Base-by-base conservation (phyloP, 2,888 invertebrate species). In the Aphrophora alni region DNA sequence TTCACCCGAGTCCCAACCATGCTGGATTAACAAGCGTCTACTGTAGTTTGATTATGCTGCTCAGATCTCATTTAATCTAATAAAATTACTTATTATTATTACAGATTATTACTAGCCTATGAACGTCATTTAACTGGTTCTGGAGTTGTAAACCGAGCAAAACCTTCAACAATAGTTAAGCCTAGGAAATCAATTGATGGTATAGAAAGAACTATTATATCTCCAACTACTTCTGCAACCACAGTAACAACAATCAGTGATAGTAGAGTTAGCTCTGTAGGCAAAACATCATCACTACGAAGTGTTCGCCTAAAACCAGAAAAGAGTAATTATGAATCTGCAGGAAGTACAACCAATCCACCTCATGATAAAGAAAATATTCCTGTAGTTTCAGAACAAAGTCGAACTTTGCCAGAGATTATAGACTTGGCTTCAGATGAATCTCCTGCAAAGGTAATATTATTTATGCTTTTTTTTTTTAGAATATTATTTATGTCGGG, bases 291-390 rank as follows among this genome's bases (percentile, higher is more conserved):
- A 17, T 90, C 91, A 4, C 85, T 92, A 75, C 90, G 94, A 68
- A 93, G 92, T 59, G 92, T 94, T 38, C 88, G 94, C 10, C 93
- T 93, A 0, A 94, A 94, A 87, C 91, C 93, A 0, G 91, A 91
- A 83, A 85, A 85, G 79, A 77, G 80, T 21, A 75, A 7, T 21
- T 51, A 83, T 12, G 68, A 75, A 1, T 38, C 38, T 44, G 27
- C 28, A 28, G 72, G 17, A 21, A 26, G 21, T 72, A 77, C 25
- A 25, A 73, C 86, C 25, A 87, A 89, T 26, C 87, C 89, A 44
- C 89, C 89, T 0, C 90, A 91, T 84, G 90, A 90, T 74, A 91
- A 91, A 84, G 91, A 91, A 85, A 91, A 91, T 85, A 90, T 91
- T 73, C 91, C 91, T 0, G 84, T 89, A 5, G 59, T 59, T 59